Percentiles rank a stretch among this genome's conserved stretches.
Evolutionary conservation across 2,113 vertebrate genomes (phyloP).

Genomic region (Pao palembangensis): DNA sequence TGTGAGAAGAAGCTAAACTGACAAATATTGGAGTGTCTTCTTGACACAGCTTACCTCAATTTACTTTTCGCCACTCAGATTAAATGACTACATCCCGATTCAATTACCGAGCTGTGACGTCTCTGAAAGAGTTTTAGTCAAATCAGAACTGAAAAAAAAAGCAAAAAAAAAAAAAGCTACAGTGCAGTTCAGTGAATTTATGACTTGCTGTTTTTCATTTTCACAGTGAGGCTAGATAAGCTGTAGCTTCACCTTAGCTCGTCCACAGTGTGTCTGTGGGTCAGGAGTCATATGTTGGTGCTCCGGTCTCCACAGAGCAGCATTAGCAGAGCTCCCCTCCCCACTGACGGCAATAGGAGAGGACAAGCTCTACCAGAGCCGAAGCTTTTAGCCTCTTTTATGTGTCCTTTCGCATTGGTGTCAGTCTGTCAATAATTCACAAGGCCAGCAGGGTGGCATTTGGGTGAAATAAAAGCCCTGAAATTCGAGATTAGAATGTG

Average conservation of each 20-base stretch:
- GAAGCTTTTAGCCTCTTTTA: slow-evolving; percentile 72
- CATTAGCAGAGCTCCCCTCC: slow-evolving; percentile 46
- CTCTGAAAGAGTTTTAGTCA: slow-evolving; percentile 34
- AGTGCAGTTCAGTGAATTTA: too few relatives aligned
- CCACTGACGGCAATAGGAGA: slow-evolving; percentile 63
- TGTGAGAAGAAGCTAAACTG: slow-evolving; percentile 19
- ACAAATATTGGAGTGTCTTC: slow-evolving; percentile 35
- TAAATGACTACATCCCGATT: slow-evolving; percentile 41
- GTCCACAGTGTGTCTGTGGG: slow-evolving; percentile 36
- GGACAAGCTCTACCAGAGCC: slow-evolving; percentile 67
- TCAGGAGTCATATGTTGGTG: slow-evolving; percentile 47
- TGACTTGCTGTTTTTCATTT: slow-evolving; percentile 31
- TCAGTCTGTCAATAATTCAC: slow-evolving; percentile 77
- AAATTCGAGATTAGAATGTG: slow-evolving; percentile 74
- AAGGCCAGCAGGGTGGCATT: slow-evolving; percentile 71
- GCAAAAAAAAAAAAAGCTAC: background rate
- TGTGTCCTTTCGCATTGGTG: slow-evolving; percentile 71
- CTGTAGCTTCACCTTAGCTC: slow-evolving; percentile 31
- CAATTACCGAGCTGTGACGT: slow-evolving; percentile 20
- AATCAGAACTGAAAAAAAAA: slow-evolving; percentile 24
- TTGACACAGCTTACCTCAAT: slow-evolving; percentile 49
- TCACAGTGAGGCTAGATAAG: slow-evolving; percentile 47
- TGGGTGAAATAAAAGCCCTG: slow-evolving; percentile 74
- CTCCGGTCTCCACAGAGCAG: slow-evolving; percentile 44
- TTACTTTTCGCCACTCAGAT: slow-evolving; percentile 51